Percentiles rank a stretch among this genome's conserved stretches.
Conservation (phyloP, 2,113 vertebrate genomes). For the Brachyhypopomus occidentalis region DNA sequence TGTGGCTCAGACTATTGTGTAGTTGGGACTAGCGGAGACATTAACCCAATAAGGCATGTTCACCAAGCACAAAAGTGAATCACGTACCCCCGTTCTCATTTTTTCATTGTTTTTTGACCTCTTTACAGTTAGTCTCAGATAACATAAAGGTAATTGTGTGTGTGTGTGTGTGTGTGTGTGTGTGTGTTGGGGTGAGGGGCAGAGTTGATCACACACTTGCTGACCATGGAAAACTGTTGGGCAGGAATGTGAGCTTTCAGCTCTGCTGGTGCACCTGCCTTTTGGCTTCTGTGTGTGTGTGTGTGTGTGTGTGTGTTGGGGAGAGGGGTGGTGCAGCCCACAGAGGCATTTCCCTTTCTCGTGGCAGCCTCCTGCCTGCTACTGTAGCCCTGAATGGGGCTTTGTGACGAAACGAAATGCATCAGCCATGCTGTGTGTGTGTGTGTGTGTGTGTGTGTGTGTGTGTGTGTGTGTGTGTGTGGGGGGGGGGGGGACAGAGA, state of each 20-base stretch:
- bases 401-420: constrained; percentile 50
- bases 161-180: constrained; percentile 18
- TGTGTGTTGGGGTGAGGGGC: background rate
- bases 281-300: constrained; percentile 45
- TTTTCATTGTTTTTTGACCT: background rate
- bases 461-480: background rate
- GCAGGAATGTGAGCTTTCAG: constrained; percentile 50
- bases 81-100: no score
- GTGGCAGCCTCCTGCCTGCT: constrained; percentile 41
- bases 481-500: background rate
- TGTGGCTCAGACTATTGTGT: background rate
- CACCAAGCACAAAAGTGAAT: no score
- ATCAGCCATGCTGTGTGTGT: constrained; percentile 11
- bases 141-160: constrained; percentile 6
- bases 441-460: no score
- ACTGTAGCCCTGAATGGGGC: constrained; percentile 51
- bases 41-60: background rate
- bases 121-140: constrained; percentile 1
- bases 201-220: constrained; percentile 36
- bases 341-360: constrained; percentile 57
- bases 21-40: background rate
- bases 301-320: constrained; percentile 1
- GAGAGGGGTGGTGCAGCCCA: constrained; percentile 13
- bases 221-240: constrained; percentile 54
- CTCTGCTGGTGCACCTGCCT: constrained; percentile 55